Base-by-base conservation (phyloP, 2,797 vertebrate species). In the Intellagama lesueurii region DNA sequence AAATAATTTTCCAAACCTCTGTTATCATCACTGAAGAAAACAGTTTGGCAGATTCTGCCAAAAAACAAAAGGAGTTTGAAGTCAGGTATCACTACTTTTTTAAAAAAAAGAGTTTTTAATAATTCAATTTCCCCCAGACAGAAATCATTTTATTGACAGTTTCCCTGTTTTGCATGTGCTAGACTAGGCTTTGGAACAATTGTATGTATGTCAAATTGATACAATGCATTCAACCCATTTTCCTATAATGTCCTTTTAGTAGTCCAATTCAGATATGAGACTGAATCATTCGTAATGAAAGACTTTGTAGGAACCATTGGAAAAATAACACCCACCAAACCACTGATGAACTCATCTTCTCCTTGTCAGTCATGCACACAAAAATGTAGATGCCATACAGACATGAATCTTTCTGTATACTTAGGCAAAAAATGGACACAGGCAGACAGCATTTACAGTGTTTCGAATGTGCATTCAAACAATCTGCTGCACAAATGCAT, bases 41-140 rank as follows among this genome's bases (percentile, higher is more conserved):
- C 90, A 73, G 85, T 68, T 91, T 90, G 85, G 44, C 28, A 87
- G 60, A 3, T 44, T 2, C n/a, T 90, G 35, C 3, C 88, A 44
- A 90, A 83, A 32, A 14, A 7, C 75, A 44, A 60, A n/a, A 19
- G 32, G n/a, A 81, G 14, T 28, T 69, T 64, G 47, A 28, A 17
- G 35, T 70, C 44, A 81, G 8, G 2, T 14, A 22, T 40, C 40
- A 40, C 40, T 16, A 40, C 32, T 19, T 26, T 83, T 69, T 73
- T 73, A 35, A 75, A 40, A 40, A 40, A 22, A 1, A 16, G 17
- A 75, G 12, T 75, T 75, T 35, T 35, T 17, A 35, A 22, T 6
- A 19, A 32, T 32, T 2, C 7, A 2, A 1, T 35, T 75, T 85
- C 16, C 30, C 22, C 19, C 22, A 44, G 32, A 81, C 22, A 44